phyloP scores from a whole-genome alignment of 2,888 invertebrate species.

The Ganaspis brasiliensis region DNA sequence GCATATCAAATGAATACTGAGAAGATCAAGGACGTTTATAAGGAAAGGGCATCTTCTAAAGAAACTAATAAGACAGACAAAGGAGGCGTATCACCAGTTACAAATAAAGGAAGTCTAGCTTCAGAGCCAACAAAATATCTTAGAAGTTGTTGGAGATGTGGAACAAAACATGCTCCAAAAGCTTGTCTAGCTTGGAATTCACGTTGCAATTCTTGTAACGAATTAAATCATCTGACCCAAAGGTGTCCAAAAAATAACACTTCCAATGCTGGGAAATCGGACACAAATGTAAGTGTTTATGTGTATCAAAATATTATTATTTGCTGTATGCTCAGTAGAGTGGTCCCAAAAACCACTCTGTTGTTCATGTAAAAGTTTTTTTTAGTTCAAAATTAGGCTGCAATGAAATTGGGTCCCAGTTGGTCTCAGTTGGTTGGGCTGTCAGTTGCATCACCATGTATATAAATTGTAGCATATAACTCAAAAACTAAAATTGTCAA shows the following conservation, averaged over 20 bases:
- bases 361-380: no score
- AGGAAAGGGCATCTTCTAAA: not conserved
- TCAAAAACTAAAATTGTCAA: no score
- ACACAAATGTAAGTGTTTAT: not conserved
- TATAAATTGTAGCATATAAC: no score
- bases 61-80: not conserved
- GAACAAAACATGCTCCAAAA: conserved; percentile 2
- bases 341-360: no score
- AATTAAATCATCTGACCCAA: not conserved
- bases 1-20: not conserved
- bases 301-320: no score
- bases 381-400: no score
- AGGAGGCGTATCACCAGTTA: no score
- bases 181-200: conserved; percentile 1
- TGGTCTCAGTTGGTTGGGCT: no score
- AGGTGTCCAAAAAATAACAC: not conserved
- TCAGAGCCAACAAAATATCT: not conserved
- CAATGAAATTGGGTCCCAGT: no score
- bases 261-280: not conserved
- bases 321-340: no score
- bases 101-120: no score
- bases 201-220: conserved; percentile 2
- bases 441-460: no score
- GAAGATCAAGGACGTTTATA: not conserved
- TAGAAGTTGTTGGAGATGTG: not conserved